phyloP scores from a whole-genome alignment of 1,140 invertebrate genomes.

The Bombus terrestris region DNA sequence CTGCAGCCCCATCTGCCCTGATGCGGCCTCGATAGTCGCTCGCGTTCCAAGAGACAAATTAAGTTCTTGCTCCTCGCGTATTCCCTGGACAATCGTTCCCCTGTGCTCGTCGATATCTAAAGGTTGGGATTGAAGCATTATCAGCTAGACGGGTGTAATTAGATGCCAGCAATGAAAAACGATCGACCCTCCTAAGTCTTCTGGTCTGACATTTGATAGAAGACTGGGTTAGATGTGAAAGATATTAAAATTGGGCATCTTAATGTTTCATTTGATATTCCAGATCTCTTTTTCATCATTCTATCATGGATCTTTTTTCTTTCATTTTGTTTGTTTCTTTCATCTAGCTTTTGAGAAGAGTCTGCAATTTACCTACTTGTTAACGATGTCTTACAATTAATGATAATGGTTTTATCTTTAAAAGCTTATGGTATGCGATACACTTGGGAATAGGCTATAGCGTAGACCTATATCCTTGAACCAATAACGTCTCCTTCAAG shows the following conservation, averaged over 20 bases:
- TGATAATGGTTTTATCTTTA: not conserved
- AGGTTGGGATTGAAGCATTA: constrained; percentile 25
- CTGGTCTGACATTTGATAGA: not conserved
- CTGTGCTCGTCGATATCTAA: not conserved
- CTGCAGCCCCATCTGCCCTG: not conserved
- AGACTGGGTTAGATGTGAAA: not conserved
- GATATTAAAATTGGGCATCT: not conserved
- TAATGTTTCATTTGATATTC: no score
- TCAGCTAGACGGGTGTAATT: constrained; percentile 16
- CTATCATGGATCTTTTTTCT: no score
- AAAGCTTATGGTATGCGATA: not conserved
- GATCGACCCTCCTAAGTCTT: not conserved
- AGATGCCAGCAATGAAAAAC: not conserved
- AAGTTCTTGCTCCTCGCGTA: constrained; percentile 75
- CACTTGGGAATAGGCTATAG: not conserved
- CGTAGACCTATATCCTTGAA: not conserved
- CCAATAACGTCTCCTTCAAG: not conserved
- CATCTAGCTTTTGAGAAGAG: not conserved
- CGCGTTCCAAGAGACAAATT: constrained; percentile 79
- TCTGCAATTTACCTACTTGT: not conserved
- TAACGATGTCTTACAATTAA: not conserved
- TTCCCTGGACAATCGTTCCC: constrained; percentile 24
- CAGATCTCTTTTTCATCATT: no score
- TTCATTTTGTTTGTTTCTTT: not conserved
- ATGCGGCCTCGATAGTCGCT: constrained; percentile 64